Evolutionary conservation across 2,113 vertebrate species (phyloP).

Genomic region (Plectropomus leopardus): DNA sequence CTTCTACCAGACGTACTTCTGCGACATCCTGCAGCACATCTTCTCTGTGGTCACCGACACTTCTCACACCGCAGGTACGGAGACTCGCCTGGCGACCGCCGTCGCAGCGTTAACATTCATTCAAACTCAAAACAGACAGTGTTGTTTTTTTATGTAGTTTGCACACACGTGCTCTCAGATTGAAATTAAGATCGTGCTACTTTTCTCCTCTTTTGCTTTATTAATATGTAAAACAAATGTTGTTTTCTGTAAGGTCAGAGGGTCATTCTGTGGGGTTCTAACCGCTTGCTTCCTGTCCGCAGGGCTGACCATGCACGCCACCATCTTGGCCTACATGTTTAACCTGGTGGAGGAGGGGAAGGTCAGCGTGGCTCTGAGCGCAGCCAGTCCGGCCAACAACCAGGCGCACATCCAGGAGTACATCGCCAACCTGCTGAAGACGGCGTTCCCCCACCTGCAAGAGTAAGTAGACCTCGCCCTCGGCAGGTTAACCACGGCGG

Average conservation of each 20-base stretch:
- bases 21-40: slow-evolving; percentile 95
- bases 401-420: slow-evolving; percentile 96
- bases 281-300: background rate
- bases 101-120: background rate
- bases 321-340: slow-evolving; percentile 98
- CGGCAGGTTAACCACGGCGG: background rate
- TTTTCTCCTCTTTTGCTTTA: no score
- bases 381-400: slow-evolving; percentile 90
- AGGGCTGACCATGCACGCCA: slow-evolving; percentile 98
- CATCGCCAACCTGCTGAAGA: slow-evolving; percentile 96
- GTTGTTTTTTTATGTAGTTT: no score
- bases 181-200: no score
- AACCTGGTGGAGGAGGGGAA: slow-evolving; percentile 97
- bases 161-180: no score
- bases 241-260: background rate
- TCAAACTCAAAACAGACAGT: no score
- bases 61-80: slow-evolving; percentile 93
- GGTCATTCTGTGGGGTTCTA: no score
- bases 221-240: no score
- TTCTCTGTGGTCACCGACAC: slow-evolving; percentile 97
- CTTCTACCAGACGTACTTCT: slow-evolving; percentile 97
- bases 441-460: slow-evolving; percentile 96
- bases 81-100: background rate
- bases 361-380: slow-evolving; percentile 91
- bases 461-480: slow-evolving; percentile 86